These are phyloP conservation scores for Distichodus sexfasciatus DNA, from an alignment of 2,797 vertebrate genomes.

Conservation along the genomic window DNA sequence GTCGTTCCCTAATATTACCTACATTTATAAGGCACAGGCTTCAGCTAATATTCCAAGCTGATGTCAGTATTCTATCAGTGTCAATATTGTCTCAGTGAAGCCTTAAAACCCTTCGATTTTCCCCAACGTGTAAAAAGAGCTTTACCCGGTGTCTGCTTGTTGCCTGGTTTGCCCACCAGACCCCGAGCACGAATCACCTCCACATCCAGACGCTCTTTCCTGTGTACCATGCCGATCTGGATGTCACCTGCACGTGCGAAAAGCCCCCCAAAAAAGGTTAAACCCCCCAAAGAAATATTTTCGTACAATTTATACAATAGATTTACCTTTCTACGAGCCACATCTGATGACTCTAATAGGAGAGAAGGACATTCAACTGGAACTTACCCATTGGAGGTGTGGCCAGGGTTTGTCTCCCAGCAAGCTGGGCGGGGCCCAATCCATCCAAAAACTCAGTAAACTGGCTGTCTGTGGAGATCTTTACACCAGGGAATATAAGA, in stretches of 20 bases:
- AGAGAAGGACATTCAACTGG: neutral
- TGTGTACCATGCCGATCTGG: conserved; percentile 97
- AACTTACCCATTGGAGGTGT: conserved; percentile 92
- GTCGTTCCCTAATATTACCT: too few relatives aligned
- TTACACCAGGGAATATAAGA: conserved; percentile 93
- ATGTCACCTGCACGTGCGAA: conserved; percentile 83
- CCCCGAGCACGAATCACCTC: conserved; percentile 95
- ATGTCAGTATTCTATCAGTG: too few relatives aligned
- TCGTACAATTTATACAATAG: too few relatives aligned
- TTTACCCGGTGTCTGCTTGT: conserved; percentile 97
- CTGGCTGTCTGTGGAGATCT: conserved; percentile 90
- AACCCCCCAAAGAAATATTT: too few relatives aligned
- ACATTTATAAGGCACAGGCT: too few relatives aligned
- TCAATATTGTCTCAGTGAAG: too few relatives aligned
- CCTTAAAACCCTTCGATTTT: too few relatives aligned
- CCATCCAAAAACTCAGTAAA: conserved; percentile 96
- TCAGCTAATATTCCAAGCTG: too few relatives aligned
- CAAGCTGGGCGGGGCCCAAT: conserved; percentile 92
- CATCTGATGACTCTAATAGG: too few relatives aligned
- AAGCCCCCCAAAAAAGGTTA: conserved; percentile 35
- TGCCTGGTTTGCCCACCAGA: conserved; percentile 96
- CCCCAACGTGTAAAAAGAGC: too few relatives aligned
- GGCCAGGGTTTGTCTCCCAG: conserved; percentile 93
- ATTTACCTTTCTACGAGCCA: too few relatives aligned
- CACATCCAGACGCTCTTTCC: conserved; percentile 94